Evolutionary conservation across 1,140 invertebrate species (phyloP), one percentile per base, ranked within the genome.

Genomic region (Tribolium castaneum): DNA sequence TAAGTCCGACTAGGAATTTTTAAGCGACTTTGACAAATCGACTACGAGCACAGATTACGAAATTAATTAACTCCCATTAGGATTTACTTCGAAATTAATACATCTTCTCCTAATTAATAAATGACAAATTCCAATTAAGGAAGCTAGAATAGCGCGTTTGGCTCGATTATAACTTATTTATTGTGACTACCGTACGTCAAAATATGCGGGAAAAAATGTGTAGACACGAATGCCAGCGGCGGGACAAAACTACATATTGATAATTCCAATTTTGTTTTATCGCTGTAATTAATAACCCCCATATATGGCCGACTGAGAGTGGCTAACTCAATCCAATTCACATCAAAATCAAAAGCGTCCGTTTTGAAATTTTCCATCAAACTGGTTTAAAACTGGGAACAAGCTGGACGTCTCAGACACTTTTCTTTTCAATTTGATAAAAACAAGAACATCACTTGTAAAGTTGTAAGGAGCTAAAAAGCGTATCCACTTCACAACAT

Each of bases 41-140:
- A 39, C 59, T 35, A 35, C 59, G 54, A 59, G 13, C 7, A 7
- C 25, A 66, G 59, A 66, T 66, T 35, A 35, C 30, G 59, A 35
- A 66, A 66, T 66, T 66, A 66, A 66, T 66, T 66, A 66, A 66
- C 59, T 35, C 34, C 59, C 59, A 66, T 66, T 66, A 66, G 30
- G 59, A 66, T 9, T 14, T 39, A 30, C 59, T 66, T 66, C 59
- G 7, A 66, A 66, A 66, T 66, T 66, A 35, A 66, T 66, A 66
- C 59, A 35, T 66, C 59, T 66, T 14, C n/a, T n/a, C 59, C 34
- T 66, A 66, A 66, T 66, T 66, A 66, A 66, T 66, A 34, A 66
- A 34, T 66, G 59, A 66, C 59, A 66, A 66, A 66, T 66, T 35
- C 59, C 59, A 35, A 66, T 35, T 66, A 35, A 66, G 59, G 59